Conservation (phyloP, 2,888 invertebrate species). For the Capitulum mitella region DNA sequence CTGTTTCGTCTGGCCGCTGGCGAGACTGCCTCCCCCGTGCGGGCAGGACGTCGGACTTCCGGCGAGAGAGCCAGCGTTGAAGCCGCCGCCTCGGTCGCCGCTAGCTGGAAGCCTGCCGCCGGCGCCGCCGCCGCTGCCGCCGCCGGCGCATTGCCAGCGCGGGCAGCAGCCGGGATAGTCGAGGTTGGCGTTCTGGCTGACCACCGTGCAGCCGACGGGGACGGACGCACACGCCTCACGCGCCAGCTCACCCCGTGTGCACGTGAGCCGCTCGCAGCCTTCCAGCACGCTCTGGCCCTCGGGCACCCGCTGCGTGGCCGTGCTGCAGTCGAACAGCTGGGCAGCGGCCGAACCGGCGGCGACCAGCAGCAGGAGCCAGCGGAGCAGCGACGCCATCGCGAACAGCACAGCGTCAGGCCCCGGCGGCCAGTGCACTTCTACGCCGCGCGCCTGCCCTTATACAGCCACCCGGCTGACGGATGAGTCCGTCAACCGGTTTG, state of each 20-base stretch:
- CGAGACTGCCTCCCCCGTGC: background rate
- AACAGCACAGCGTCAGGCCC: too few relatives aligned
- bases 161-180: background rate
- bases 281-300: background rate
- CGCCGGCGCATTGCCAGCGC: background rate
- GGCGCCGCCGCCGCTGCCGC: background rate
- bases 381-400: background rate
- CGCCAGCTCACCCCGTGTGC: background rate
- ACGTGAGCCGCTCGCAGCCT: background rate
- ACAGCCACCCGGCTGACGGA: too few relatives aligned
- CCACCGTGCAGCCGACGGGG: background rate
- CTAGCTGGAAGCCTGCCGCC: background rate
- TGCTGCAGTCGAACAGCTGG: slow-evolving; percentile 12
- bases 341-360: background rate
- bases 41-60: too few relatives aligned
- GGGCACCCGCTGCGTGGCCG: background rate
- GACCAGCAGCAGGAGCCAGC: background rate
- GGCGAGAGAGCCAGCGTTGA: too few relatives aligned
- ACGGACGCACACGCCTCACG: background rate
- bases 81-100: background rate
- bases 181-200: background rate
- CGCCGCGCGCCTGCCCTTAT: too few relatives aligned
- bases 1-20: background rate
- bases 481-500: too few relatives aligned
- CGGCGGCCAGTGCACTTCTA: too few relatives aligned